Evolutionary conservation across 1,140 invertebrate genomes (phyloP).

Genomic region (Brachionus calyciflorus): DNA sequence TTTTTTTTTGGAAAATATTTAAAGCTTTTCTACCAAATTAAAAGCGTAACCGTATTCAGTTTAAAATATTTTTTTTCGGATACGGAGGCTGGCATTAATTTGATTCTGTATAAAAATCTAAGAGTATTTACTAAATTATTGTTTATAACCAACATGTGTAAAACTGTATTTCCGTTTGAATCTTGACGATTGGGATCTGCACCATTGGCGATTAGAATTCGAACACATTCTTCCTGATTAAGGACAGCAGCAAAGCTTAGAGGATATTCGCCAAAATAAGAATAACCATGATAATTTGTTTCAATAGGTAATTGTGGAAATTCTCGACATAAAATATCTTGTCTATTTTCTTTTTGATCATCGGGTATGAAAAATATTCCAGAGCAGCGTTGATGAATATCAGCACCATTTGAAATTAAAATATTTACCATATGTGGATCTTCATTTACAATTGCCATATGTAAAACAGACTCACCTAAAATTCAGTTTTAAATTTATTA

Average conservation of each 20-base stretch:
- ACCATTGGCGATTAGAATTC: slow-evolving; percentile 85
- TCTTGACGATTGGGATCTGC: slow-evolving; percentile 91
- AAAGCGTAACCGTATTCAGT: too few relatives aligned
- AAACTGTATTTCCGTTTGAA: slow-evolving; percentile 91
- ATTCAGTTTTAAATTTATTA: too few relatives aligned
- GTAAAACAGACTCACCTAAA: slow-evolving; percentile 65
- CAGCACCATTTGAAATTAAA: slow-evolving; percentile 81
- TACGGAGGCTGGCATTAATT: too few relatives aligned
- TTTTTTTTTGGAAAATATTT: too few relatives aligned
- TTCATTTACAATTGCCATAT: slow-evolving; percentile 96
- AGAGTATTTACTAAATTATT: slow-evolving; percentile 80
- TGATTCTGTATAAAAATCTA: slow-evolving; percentile 21
- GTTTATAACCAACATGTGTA: slow-evolving; percentile 95
- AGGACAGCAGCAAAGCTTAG: slow-evolving; percentile 90
- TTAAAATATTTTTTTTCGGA: too few relatives aligned
- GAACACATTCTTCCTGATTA: slow-evolving; percentile 92
- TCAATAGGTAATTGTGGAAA: slow-evolving; percentile 77
- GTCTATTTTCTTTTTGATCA: slow-evolving; percentile 85
- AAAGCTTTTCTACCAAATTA: too few relatives aligned
- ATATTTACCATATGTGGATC: slow-evolving; percentile 96
- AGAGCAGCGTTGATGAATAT: slow-evolving; percentile 82
- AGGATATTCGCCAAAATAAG: slow-evolving; percentile 98
- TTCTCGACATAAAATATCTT: slow-evolving; percentile 77
- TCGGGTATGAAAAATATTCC: slow-evolving; percentile 84
- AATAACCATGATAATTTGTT: slow-evolving; percentile 90